Base-by-base conservation (phyloP, 2,888 invertebrate species). In the Diarsia dahlii region DNA sequence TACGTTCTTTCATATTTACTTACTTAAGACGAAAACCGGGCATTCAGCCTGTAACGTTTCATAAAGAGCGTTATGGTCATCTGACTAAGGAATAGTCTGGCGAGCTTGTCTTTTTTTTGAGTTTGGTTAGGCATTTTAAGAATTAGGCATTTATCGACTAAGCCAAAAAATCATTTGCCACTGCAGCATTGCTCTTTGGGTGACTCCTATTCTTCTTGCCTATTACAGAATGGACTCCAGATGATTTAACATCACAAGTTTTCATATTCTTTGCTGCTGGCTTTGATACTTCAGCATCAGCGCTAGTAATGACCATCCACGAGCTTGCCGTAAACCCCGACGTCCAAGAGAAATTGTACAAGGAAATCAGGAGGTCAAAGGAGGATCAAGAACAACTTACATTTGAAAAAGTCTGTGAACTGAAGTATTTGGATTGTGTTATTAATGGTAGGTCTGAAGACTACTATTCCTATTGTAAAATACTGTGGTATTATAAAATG, bases 231-330 rank as follows among this genome's bases (percentile, higher is more conserved):
- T 95, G 96, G 95, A 92, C 94, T 1, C 84, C 91, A 56, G 89
- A 91, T 3, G 95, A 96, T 39, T 83, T 97, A 5, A 92, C 93
- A 0, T 92, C 93, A 0, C 97, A 97, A 90, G 95, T 95, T 0
- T 94, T 96, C 65, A 88, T 96, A 46, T 97, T 97, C 89, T 96
- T 97, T 84, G 87, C 91, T 12, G 97, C 95, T 65, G 97, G 97
- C 0, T 97, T 94, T 71, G 96, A 97, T 54, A 95, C 94, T 15
- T 91, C 95, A 0, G 95, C 97, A 0, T 88, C 94, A 0, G 89
- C 92, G 0, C 77, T 97, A 39, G 91, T 91, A 2, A 91, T 96
- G 90, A 85, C 91, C 20, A 87, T 95, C 3, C 95, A 96, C 69
- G 96, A 96, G 82, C 78, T 97, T 60, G 94, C 95, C 2, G 39